phyloP scores from a whole-genome alignment of 2,797 vertebrate species.

The Enteromius fasciolatus region DNA sequence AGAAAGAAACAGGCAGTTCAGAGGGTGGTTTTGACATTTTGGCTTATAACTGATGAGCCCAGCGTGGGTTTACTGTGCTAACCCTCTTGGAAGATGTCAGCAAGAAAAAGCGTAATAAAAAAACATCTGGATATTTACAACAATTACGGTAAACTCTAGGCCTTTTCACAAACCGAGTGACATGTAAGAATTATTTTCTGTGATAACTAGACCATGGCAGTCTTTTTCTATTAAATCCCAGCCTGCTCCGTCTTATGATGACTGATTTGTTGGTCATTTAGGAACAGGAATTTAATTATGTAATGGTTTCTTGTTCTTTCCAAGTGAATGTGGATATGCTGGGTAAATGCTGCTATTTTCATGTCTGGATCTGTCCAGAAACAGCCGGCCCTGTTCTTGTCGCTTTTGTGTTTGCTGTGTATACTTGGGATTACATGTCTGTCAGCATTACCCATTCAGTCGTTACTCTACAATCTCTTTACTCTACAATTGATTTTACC shows the following conservation, averaged over 20 bases:
- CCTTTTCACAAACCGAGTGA: neutral
- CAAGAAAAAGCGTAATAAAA: neutral
- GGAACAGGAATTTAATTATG: neutral
- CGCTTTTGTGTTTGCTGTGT: constrained; percentile 68
- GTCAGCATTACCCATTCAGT: constrained; percentile 65
- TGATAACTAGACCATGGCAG: neutral
- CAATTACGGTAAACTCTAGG: neutral
- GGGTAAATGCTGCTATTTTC: constrained; percentile 74
- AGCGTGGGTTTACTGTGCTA: neutral
- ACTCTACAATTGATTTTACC: constrained; percentile 1
- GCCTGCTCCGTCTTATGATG: neutral
- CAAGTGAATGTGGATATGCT: constrained; percentile 64
- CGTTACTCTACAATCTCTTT: constrained; percentile 32
- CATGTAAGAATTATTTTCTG: neutral
- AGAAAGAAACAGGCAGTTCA: neutral
- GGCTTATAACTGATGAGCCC: neutral
- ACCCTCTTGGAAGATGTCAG: neutral
- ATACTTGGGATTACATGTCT: constrained; percentile 62
- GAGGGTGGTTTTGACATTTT: neutral
- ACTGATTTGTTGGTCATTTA: neutral
- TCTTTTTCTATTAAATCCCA: neutral
- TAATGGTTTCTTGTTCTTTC: constrained; percentile 63
- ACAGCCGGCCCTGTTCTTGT: constrained; percentile 75
- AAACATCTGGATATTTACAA: neutral
- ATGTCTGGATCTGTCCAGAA: constrained; percentile 69